Evolutionary conservation across 2,888 invertebrate species (phyloP).

Genomic region (Thelaira solivaga): DNA sequence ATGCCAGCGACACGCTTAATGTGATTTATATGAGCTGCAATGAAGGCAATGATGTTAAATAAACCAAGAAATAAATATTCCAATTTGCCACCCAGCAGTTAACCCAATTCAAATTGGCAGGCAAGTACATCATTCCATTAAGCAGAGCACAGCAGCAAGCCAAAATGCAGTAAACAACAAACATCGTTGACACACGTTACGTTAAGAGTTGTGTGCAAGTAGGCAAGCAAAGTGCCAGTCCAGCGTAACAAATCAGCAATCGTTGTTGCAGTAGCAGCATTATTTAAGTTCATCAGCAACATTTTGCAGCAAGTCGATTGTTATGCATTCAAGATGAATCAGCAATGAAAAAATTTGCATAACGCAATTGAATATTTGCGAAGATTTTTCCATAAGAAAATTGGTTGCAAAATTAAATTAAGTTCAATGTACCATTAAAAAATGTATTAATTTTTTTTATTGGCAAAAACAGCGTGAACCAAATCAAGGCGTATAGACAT

Average conservation of each 20-base stretch:
- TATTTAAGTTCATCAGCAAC: constrained; percentile 46
- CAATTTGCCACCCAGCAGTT: constrained; percentile 10
- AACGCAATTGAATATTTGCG: constrained; percentile 58
- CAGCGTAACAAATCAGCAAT: constrained; percentile 37
- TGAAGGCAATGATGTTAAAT: constrained; percentile 38
- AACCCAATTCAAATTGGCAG: constrained; percentile 60
- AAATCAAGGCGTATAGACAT: constrained; percentile 6
- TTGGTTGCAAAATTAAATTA: constrained; percentile 49
- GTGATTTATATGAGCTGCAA: constrained; percentile 91
- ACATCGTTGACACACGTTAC: constrained; percentile 4
- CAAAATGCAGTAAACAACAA: constrained; percentile 16
- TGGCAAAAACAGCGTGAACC: constrained; percentile 6
- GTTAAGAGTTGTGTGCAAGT: constrained; percentile 5
- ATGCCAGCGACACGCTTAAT: constrained; percentile 90
- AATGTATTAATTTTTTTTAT: constrained; percentile 10
- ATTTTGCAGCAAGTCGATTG: constrained; percentile 58
- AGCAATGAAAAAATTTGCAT: constrained; percentile 57
- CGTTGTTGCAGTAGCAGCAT: constrained; percentile 22
- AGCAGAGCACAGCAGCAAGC: not conserved
- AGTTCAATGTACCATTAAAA: constrained; percentile 55
- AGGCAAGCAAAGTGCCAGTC: constrained; percentile 29
- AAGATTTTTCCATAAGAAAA: constrained; percentile 44
- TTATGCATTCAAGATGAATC: constrained; percentile 51
- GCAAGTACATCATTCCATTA: constrained; percentile 14
- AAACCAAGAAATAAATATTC: constrained; percentile 38